phyloP scores from a whole-genome alignment of 2,113 vertebrate species.

The Micronycteris hirsuta region DNA sequence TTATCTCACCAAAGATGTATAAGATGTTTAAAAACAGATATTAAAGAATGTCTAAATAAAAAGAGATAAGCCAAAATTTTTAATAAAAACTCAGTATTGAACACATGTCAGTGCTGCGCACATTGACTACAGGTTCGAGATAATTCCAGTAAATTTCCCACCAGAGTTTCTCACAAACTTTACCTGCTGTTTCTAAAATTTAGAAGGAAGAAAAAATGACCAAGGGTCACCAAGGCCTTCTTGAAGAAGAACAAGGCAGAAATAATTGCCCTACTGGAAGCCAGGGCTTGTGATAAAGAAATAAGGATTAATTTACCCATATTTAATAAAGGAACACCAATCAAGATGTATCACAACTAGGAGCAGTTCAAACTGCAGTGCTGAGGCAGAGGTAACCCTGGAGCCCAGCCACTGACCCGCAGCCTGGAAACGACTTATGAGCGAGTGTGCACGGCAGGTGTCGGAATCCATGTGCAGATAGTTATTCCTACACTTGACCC shows the following conservation, averaged over 20 bases:
- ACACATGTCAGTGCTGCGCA: background rate
- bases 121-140: background rate
- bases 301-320: background rate
- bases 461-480: fast-evolving
- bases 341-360: background rate
- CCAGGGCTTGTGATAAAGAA: background rate
- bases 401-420: background rate
- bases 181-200: background rate
- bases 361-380: background rate
- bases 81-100: background rate
- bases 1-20: background rate
- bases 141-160: background rate
- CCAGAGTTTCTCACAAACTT: background rate
- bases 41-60: background rate
- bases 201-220: background rate
- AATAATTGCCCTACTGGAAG: background rate
- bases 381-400: fast-evolving
- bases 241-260: background rate
- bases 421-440: too few species aligned
- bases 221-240: background rate
- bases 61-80: background rate
- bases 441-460: fast-evolving
- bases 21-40: background rate
- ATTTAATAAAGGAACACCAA: background rate
- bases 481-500: background rate